Percentiles rank a stretch among this genome's conserved stretches.
These are phyloP conservation scores for Paraescarpia echinospica DNA, from an alignment of 1,140 invertebrate genomes.

Conservation along the genomic window DNA sequence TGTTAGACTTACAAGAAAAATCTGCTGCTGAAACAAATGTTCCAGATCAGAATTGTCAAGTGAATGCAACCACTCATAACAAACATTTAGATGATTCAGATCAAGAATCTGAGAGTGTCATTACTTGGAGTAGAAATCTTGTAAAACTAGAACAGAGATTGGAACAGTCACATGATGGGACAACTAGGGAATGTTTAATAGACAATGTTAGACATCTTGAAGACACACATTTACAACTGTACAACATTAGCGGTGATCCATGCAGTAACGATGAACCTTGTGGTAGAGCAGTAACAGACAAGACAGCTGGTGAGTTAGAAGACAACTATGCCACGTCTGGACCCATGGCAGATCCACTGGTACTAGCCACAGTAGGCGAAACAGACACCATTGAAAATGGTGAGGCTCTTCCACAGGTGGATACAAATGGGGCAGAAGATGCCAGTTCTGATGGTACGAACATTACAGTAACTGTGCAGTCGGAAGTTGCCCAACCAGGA, in stretches of 20 bases:
- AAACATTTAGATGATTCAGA: not conserved
- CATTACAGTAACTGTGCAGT: not conserved
- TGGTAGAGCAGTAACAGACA: not conserved
- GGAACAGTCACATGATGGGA: not conserved
- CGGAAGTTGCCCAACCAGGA: not conserved
- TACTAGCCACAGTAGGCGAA: too few species aligned
- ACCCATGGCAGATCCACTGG: not conserved
- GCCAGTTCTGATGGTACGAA: not conserved
- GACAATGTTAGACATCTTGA: not conserved
- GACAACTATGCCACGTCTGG: not conserved
- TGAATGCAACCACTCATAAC: not conserved
- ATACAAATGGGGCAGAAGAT: not conserved
- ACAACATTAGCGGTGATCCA: not conserved
- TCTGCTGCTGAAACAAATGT: not conserved
- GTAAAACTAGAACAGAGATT: too few species aligned
- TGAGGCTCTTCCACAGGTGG: not conserved
- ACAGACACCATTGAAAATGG: not conserved
- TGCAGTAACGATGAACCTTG: not conserved
- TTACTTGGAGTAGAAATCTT: not conserved
- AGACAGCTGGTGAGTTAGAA: not conserved
- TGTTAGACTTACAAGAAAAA: slow-evolving; percentile 10
- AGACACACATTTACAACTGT: not conserved
- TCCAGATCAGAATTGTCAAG: not conserved
- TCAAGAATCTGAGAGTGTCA: not conserved
- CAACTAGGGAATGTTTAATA: not conserved